Conservation (phyloP, 2,113 vertebrate species). For the Tragulus kanchil region DNA sequence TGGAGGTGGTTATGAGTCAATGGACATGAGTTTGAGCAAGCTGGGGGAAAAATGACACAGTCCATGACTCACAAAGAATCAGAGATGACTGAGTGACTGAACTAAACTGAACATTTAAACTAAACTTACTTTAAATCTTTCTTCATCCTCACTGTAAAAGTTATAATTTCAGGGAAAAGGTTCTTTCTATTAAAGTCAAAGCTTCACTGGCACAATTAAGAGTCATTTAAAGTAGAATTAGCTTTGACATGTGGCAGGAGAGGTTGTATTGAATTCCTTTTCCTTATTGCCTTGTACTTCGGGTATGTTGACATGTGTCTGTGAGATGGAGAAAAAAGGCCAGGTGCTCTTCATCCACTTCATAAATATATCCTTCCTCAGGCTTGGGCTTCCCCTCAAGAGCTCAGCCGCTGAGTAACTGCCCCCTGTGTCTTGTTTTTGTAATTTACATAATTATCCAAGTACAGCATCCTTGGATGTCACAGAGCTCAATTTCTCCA, state of each 20-base stretch:
- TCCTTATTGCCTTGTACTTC: constrained; percentile 75
- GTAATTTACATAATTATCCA: neutral
- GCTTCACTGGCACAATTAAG: constrained; percentile 85
- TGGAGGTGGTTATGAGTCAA: too few relatives aligned
- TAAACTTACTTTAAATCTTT: constrained; percentile 81
- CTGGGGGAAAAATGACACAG: too few relatives aligned
- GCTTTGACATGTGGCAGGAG: constrained; percentile 82
- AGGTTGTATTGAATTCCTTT: constrained; percentile 74
- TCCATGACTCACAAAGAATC: too few relatives aligned
- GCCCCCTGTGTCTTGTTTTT: neutral
- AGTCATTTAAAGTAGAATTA: constrained; percentile 87
- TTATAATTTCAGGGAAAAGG: constrained; percentile 79
- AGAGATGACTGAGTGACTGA: too few relatives aligned
- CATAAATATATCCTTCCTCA: neutral
- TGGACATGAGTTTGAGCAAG: too few relatives aligned
- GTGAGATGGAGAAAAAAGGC: constrained; percentile 54
- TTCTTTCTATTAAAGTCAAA: constrained; percentile 86
- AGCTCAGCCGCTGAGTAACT: neutral
- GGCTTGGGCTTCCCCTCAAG: neutral
- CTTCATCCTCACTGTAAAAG: constrained; percentile 78
- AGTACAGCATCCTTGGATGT: too few relatives aligned
- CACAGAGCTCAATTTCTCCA: neutral
- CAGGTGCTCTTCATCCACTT: neutral
- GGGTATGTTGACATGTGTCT: constrained; percentile 63
- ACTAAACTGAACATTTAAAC: too few relatives aligned